Base-by-base conservation (phyloP, 1,140 invertebrate genomes). In the Bemisia tabaci region DNA sequence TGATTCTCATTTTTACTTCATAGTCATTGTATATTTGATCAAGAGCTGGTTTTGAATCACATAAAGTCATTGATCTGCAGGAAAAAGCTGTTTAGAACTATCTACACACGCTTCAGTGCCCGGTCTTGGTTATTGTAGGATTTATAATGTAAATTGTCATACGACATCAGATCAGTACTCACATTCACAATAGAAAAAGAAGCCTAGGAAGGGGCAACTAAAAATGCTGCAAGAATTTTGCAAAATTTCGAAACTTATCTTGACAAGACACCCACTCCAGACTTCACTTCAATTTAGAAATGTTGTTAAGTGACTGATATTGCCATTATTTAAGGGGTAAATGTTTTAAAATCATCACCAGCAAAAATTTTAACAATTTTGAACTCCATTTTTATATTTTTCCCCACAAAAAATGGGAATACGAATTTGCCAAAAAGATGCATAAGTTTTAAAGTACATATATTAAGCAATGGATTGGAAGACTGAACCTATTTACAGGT, bases 161-260 rank as follows among this genome's bases (percentile, higher is more conserved):
- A 9, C 5, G 33, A 48, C 5, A 48, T 48, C 17, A 48, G 33
- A 48, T 9, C 33, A 5, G 17, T 9, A 17, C 17, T 48, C 17
- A 9, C 17, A 5, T 48, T 48, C 5, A 22, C 27, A n/a, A n/a
- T 64, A 23, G 27, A 60, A 27, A 58, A 64, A 48, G 17, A 48
- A 48, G 5, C 17, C 33, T 9, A 48, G 5, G 5, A 48, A 48
- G 33, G 5, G 33, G 5, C 21, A 61, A n/a, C 64, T 61, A 24
- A 22, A 74, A 65, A 63, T 66, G 24, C 64, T 22, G 5, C 24
- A 64, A 63, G 23, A 48, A 48, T 48, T 17, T 48, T 48, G 33
- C 5, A 48, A 48, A 26, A 5, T 26, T 33, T 63, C 26, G 24
- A 63, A 23, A 11, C 64, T 60, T 21, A n/a, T 11, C 22, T 63